Conservation (phyloP, 2,888 invertebrate species). For the Callyntrura guangdongensis region DNA sequence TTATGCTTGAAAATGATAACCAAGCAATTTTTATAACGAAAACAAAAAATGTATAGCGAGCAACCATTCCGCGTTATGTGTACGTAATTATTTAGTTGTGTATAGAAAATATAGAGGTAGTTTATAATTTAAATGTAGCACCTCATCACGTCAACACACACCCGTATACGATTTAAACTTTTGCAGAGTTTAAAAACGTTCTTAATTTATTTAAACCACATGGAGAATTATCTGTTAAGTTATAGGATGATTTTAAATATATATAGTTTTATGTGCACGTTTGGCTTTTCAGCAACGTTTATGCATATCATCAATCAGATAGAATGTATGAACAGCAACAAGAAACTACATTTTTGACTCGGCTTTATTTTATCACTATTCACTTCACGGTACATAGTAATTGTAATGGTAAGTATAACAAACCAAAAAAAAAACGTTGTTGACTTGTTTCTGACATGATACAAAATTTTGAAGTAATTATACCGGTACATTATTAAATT, state of each 20-base stretch:
- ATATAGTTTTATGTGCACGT: background rate
- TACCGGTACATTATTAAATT: constrained; percentile 35
- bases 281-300: background rate
- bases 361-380: background rate
- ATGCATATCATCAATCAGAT: background rate
- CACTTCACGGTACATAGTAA: background rate
- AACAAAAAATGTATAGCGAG: too few species aligned
- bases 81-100: background rate
- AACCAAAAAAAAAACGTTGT: background rate
- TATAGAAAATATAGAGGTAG: background rate
- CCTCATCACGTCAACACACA: constrained; percentile 24
- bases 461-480: background rate
- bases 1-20: background rate
- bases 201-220: constrained; percentile 27
- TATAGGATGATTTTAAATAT: background rate
- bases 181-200: background rate
- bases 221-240: too few species aligned
- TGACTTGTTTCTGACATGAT: background rate
- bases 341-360: background rate
- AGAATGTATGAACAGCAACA: background rate
- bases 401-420: background rate
- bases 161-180: constrained; percentile 51
- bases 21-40: too few species aligned
- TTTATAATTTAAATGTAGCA: background rate
- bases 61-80: background rate